These are phyloP conservation scores for Sebastes paucispinis DNA, from an alignment of 2,797 vertebrate species.

Conservation along the genomic window DNA sequence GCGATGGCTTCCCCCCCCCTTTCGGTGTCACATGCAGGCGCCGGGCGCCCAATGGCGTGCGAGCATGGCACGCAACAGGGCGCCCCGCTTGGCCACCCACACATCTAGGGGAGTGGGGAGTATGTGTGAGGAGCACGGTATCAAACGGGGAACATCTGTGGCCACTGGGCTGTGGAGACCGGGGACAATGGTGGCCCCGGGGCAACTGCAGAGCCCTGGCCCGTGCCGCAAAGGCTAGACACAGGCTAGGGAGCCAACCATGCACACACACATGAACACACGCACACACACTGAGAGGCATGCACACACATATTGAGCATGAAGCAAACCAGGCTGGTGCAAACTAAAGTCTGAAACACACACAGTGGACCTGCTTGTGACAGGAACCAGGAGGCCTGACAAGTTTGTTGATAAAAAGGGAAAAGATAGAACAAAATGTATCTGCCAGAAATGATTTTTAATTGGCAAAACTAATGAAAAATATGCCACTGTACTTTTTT, in stretches of 20 bases:
- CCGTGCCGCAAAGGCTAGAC: constrained; percentile 81
- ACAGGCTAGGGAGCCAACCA: constrained; percentile 77
- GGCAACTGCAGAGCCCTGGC: constrained; percentile 81
- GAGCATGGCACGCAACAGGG: constrained; percentile 78
- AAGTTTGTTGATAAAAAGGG: constrained; percentile 7
- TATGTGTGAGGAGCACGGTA: constrained; percentile 76
- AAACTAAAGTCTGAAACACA: constrained; percentile 18
- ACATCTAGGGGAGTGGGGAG: constrained; percentile 72
- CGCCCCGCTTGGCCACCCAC: constrained; percentile 82
- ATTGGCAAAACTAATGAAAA: not conserved
- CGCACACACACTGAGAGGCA: constrained; percentile 27
- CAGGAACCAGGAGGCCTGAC: constrained; percentile 22
- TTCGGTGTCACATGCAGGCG: constrained; percentile 67
- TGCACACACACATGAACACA: constrained; percentile 50
- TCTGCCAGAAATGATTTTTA: not conserved
- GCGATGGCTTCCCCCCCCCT: constrained; percentile 65
- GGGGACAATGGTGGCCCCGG: constrained; percentile 81
- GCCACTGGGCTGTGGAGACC: constrained; percentile 84
- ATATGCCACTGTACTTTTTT: not conserved
- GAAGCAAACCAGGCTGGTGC: constrained; percentile 34
- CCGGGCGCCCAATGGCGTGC: constrained; percentile 74
- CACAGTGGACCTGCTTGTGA: constrained; percentile 1
- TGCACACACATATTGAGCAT: constrained; percentile 36
- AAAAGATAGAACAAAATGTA: constrained; percentile 2
- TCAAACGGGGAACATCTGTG: constrained; percentile 89